Base-by-base conservation (phyloP, 1,140 invertebrate genomes). In the Caenorhabditis tropicalis region DNA sequence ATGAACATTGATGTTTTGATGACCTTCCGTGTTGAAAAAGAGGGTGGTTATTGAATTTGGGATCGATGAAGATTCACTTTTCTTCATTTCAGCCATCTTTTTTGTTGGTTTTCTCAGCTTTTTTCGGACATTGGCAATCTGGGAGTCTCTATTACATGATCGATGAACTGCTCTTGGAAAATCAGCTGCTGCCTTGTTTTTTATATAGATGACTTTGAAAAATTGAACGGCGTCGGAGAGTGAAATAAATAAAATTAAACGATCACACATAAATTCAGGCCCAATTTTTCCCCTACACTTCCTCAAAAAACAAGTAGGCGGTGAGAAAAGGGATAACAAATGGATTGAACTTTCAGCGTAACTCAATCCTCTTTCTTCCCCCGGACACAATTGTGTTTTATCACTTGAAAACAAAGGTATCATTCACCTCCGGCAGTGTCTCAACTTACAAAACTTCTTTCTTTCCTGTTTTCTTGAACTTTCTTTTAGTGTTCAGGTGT, bases 1-100 rank as follows among this genome's bases (percentile, higher is more conserved):
- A 65, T 65, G 58, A 36, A 65, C 58, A 65, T 65, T 65, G 58
- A 65, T 65, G 58, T 65, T 65, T 65, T 65, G 29, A 65, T 65
- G 58, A 36, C 58, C 58, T 33, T 65, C 19, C n/a, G 12, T 33
- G 58, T 15, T 7, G 58, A 33, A 21, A 27, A 31, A 12, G 29
- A 19, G 58, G 58, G 58, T 43, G 39, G 39, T 65, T 65, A 65
- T 65, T 33, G 58, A 65, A 65, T 65, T n/a, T 65, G 29, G 31
- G 31, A 36, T 15, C 4, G 6, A 19, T 51, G 48, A 51, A 51
- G n/a, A 16, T 56, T 27, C 21, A 2, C 7, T 56, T 0, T 29
- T 24, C 29, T 56, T 6, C 53, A 24, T 10, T 27, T 27, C 12
- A 10, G 5, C 24, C 24, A 10, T 15, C 21, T 24, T 24, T 56